Evolutionary conservation across 2,888 invertebrate species (phyloP).

Genomic region (Timandra comae): DNA sequence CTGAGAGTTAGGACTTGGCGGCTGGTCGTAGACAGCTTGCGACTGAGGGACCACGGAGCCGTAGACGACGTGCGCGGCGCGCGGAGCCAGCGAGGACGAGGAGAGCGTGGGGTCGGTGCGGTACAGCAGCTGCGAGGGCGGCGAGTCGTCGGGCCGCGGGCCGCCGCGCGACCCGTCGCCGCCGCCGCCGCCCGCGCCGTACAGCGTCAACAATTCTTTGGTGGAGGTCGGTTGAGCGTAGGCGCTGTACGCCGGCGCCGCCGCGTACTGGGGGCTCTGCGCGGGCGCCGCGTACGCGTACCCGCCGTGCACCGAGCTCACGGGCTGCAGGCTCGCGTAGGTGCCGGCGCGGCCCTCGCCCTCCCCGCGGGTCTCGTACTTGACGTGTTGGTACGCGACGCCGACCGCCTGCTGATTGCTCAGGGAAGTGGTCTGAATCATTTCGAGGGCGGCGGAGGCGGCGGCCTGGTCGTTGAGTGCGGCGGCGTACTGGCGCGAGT

Average conservation of each 20-base stretch:
- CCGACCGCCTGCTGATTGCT: slow-evolving; percentile 59
- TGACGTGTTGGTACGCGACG: slow-evolving; percentile 61
- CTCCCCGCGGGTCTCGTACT: slow-evolving; percentile 64
- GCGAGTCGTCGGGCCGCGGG: slow-evolving; percentile 64
- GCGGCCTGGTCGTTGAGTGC: slow-evolving; percentile 43
- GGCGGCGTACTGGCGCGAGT: slow-evolving; percentile 49
- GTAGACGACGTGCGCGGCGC: slow-evolving; percentile 70
- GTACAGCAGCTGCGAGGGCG: slow-evolving; percentile 77
- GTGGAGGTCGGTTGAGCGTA: slow-evolving; percentile 28
- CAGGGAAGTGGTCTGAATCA: slow-evolving; percentile 59
- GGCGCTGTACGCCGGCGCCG: slow-evolving; percentile 31
- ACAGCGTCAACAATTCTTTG: slow-evolving; percentile 43
- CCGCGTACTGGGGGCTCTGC: slow-evolving; percentile 31
- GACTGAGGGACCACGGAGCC: slow-evolving; percentile 61
- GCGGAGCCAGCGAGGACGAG: slow-evolving; percentile 75
- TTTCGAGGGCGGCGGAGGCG: slow-evolving; percentile 47
- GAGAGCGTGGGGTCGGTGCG: slow-evolving; percentile 82
- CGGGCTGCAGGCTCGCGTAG: slow-evolving; percentile 81
- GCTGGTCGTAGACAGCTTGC: slow-evolving; percentile 69
- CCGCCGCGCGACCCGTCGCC: too few species aligned
- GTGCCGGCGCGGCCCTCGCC: slow-evolving; percentile 60
- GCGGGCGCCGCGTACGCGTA: slow-evolving; percentile 41
- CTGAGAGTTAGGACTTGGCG: slow-evolving; percentile 77
- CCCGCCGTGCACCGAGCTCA: slow-evolving; percentile 68
- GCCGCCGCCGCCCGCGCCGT: slow-evolving; percentile 47